Conservation (phyloP, 1,140 invertebrate genomes). For the Babylonia areolata region DNA sequence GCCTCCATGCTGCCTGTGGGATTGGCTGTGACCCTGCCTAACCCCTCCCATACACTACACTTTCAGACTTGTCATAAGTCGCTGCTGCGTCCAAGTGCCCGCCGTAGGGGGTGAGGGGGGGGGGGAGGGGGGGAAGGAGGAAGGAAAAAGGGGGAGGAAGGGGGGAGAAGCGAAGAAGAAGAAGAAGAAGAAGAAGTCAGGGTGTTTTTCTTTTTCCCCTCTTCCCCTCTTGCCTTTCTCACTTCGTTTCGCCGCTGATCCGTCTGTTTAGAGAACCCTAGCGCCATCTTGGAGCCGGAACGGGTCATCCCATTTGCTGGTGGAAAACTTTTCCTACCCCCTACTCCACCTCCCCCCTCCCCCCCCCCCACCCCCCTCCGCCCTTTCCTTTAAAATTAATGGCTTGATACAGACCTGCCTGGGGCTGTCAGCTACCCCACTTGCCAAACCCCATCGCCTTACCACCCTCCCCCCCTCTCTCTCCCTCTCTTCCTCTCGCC, state of each 20-base stretch:
- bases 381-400: background rate
- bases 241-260: constrained; percentile 35
- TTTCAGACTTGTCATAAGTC: constrained; percentile 41
- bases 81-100: background rate
- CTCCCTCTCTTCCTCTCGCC: background rate
- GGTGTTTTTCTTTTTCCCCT: background rate
- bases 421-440: background rate
- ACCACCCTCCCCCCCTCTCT: background rate
- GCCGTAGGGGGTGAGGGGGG: background rate
- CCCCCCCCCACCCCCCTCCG: background rate
- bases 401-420: constrained; percentile 6
- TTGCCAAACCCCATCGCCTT: background rate
- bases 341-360: background rate
- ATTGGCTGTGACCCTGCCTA: constrained; percentile 31
- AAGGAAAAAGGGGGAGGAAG: background rate
- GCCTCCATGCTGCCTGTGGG: constrained; percentile 20
- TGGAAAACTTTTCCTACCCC: background rate
- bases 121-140: background rate
- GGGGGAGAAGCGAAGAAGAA: background rate
- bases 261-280: constrained; percentile 39
- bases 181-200: background rate
- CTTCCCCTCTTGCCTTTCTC: background rate
- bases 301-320: constrained; percentile 22
- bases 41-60: constrained; percentile 34
- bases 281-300: constrained; percentile 37